Percentiles rank a stretch among this genome's conserved stretches.
These are phyloP conservation scores for Drosophila anceps DNA, from an alignment of 2,888 invertebrate species.

Conservation along the genomic window DNA sequence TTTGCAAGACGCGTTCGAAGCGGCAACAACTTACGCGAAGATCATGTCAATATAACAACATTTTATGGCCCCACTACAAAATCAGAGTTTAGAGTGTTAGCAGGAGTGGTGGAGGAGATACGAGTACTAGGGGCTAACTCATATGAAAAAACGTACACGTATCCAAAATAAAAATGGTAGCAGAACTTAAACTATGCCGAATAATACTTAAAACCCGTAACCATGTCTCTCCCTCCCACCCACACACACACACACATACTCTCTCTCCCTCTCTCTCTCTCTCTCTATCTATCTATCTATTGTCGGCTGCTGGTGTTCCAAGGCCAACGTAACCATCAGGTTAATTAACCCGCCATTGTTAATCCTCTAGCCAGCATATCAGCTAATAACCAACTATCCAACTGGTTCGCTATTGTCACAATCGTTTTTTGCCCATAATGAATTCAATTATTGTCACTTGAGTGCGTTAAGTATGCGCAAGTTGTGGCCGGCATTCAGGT, in stretches of 20 bases:
- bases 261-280: conserved; percentile 22
- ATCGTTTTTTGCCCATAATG: conserved; percentile 72
- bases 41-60: conserved; percentile 71
- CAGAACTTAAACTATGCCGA: conserved; percentile 64
- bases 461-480: conserved; percentile 81
- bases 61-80: conserved; percentile 46
- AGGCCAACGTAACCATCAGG: conserved; percentile 79
- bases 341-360: conserved; percentile 82
- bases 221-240: conserved; percentile 16
- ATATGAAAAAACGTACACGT: conserved; percentile 78
- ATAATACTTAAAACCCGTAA: conserved; percentile 34
- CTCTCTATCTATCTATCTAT: conserved; percentile 23
- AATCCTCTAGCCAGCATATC: conserved; percentile 70
- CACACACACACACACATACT: neutral
- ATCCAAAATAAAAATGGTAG: conserved; percentile 76
- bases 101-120: neutral
- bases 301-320: conserved; percentile 50
- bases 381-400: conserved; percentile 61
- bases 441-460: conserved; percentile 81
- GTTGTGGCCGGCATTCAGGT: conserved; percentile 47
- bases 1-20: conserved; percentile 56
- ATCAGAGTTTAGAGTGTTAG: conserved; percentile 5
- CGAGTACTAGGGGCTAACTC: conserved; percentile 38
- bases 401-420: conserved; percentile 64
- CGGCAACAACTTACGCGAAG: conserved; percentile 67